Percentiles rank a stretch among this genome's conserved stretches.
Evolutionary conservation across 2,888 invertebrate species (phyloP).

Genomic region (Lepidocyrtoides sp.): DNA sequence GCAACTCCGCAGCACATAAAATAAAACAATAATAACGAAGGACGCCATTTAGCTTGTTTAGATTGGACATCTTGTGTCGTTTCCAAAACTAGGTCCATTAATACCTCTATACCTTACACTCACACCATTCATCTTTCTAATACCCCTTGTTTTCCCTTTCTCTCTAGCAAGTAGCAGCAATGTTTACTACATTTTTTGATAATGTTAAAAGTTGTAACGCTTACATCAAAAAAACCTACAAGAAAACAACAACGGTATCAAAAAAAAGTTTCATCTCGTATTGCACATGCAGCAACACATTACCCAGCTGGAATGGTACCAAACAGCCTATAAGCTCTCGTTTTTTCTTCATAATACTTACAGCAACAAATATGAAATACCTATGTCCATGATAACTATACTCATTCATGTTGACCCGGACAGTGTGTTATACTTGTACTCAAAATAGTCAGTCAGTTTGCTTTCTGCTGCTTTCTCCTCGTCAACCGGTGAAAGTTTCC

Average conservation of each 20-base stretch:
- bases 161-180: neutral
- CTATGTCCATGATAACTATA: neutral
- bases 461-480: constrained; percentile 46
- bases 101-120: constrained; percentile 56
- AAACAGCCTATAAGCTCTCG: too few relatives aligned
- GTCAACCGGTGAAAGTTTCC: constrained; percentile 78
- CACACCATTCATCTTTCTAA: constrained; percentile 64
- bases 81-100: constrained; percentile 48
- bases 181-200: constrained; percentile 43
- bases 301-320: too few relatives aligned
- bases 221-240: constrained; percentile 36
- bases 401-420: neutral
- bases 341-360: too few relatives aligned
- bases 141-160: constrained; percentile 8
- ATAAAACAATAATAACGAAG: constrained; percentile 39
- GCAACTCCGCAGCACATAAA: constrained; percentile 70
- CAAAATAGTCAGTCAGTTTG: neutral
- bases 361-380: too few relatives aligned
- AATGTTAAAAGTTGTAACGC: constrained; percentile 12
- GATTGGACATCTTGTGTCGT: neutral
- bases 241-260: constrained; percentile 4
- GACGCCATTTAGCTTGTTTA: constrained; percentile 53
- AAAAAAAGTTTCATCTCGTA: constrained; percentile 55
- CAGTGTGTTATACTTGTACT: neutral
- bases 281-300: neutral